A percentile compares a stretch with the other conserved stretches of the same genome.
Evolutionary conservation across 2,797 vertebrate species (phyloP).

Genomic region (Carapus acus): DNA sequence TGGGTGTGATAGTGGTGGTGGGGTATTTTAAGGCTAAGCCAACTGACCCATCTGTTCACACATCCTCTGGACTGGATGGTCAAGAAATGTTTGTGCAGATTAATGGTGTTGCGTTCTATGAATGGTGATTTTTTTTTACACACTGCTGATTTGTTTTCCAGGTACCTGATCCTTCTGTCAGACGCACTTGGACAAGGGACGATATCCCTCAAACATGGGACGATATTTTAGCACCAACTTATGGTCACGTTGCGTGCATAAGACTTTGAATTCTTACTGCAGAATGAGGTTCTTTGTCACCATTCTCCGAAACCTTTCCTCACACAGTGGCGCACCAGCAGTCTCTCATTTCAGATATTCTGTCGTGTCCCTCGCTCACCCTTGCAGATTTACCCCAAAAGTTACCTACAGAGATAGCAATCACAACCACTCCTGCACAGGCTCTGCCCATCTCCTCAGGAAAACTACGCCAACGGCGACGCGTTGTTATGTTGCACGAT

Average conservation of each 20-base stretch:
- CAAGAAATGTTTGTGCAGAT: background rate
- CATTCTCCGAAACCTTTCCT: constrained; percentile 40
- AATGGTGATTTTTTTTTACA: too few species aligned
- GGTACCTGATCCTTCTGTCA: constrained; percentile 21
- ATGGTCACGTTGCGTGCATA: constrained; percentile 37
- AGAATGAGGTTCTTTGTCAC: constrained; percentile 54
- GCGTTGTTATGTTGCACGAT: constrained; percentile 25
- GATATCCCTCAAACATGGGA: constrained; percentile 45
- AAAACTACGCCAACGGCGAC: constrained; percentile 21
- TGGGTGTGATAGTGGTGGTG: too few species aligned
- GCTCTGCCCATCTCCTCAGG: constrained; percentile 1
- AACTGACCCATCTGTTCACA: background rate
- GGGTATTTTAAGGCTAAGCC: background rate
- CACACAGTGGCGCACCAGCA: constrained; percentile 27
- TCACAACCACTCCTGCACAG: constrained; percentile 9
- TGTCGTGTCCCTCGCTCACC: constrained; percentile 8
- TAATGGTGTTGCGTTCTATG: too few species aligned
- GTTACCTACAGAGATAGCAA: constrained; percentile 16
- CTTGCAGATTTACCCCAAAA: constrained; percentile 26
- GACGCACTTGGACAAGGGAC: too few species aligned
- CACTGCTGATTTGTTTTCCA: constrained; percentile 19
- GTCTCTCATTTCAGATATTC: constrained; percentile 11
- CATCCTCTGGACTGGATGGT: constrained; percentile 6
- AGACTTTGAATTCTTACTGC: constrained; percentile 44
- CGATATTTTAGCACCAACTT: constrained; percentile 43